Conservation (phyloP, 2,797 vertebrate species). For the Staurois parvus region DNA sequence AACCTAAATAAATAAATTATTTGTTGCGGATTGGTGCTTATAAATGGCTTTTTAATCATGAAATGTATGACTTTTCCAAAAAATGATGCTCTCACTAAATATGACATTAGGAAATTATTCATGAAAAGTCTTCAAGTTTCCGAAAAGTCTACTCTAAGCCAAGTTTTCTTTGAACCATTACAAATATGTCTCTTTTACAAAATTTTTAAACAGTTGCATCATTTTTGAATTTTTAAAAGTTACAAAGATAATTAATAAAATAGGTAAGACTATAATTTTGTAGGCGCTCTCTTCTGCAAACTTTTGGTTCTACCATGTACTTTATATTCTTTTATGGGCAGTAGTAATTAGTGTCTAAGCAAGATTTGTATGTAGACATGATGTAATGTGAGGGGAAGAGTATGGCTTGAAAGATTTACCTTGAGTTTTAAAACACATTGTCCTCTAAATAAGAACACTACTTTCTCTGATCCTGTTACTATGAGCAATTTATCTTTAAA, state of each 20-base stretch:
- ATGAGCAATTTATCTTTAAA: background rate
- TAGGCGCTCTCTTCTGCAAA: background rate
- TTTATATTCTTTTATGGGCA: background rate
- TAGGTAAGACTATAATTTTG: background rate
- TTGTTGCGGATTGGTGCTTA: too few relatives aligned
- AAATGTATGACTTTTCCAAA: too few relatives aligned
- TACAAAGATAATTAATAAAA: background rate
- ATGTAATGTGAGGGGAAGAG: background rate
- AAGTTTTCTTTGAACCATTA: background rate
- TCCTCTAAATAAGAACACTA: background rate
- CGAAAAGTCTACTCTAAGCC: background rate
- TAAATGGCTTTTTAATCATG: too few relatives aligned
- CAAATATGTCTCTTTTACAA: background rate
- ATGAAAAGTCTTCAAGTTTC: background rate
- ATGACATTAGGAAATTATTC: too few relatives aligned
- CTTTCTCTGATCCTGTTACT: background rate
- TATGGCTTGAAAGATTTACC: background rate
- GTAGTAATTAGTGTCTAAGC: background rate
- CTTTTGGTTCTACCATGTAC: background rate
- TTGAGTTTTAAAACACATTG: background rate
- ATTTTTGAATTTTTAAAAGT: too few relatives aligned
- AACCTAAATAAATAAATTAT: too few relatives aligned
- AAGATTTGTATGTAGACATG: background rate
- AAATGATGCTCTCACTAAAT: too few relatives aligned
- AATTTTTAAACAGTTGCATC: too few relatives aligned